These are phyloP conservation scores for Catharus fuscescens DNA, from an alignment of 2,113 vertebrate genomes.

Conservation along the genomic window DNA sequence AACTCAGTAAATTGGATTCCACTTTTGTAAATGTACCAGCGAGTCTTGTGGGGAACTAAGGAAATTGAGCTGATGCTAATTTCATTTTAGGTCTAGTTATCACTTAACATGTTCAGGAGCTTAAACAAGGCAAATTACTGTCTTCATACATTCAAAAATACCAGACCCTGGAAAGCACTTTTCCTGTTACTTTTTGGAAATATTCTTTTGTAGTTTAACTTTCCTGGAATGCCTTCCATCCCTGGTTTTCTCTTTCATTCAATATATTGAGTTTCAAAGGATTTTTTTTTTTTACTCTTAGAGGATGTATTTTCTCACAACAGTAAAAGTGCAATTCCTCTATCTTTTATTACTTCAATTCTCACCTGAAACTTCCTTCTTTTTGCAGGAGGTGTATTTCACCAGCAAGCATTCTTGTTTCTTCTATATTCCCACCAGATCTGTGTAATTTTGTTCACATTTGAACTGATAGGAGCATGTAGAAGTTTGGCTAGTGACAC, in stretches of 20 bases:
- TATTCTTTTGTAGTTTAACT: background rate
- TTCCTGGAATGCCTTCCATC: background rate
- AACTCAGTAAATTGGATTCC: background rate
- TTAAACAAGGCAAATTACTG: background rate
- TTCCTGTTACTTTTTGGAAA: background rate
- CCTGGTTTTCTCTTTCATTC: background rate
- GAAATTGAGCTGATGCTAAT: background rate
- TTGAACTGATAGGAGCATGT: background rate
- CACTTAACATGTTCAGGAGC: background rate
- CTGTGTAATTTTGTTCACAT: background rate
- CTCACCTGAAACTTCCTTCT: background rate
- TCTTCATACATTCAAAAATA: background rate
- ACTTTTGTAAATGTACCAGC: background rate
- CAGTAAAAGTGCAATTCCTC: background rate
- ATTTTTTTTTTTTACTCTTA: background rate
- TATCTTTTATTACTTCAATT: background rate
- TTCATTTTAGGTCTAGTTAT: background rate
- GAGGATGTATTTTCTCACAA: background rate
- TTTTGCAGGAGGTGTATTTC: background rate
- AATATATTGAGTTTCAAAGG: background rate
- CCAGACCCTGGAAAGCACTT: background rate
- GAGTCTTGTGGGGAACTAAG: background rate
- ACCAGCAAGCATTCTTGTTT: background rate
- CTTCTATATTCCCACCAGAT: background rate
- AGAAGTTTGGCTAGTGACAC: background rate